Conservation (phyloP, 2,888 invertebrate genomes). For the Galerucella pusilla region DNA sequence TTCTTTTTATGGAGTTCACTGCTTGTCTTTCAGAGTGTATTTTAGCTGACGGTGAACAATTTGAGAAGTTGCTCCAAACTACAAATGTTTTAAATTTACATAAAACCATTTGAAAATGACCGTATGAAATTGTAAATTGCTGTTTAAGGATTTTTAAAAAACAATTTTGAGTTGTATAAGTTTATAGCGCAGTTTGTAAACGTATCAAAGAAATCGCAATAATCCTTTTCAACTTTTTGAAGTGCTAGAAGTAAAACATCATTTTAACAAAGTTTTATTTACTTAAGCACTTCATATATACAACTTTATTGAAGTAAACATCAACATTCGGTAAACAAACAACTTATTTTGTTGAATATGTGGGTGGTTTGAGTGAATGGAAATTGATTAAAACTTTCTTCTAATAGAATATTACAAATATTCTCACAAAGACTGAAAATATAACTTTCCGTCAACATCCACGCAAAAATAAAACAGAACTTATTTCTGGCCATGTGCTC, state of each 20-base stretch:
- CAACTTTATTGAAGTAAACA: not conserved
- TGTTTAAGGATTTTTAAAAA: not conserved
- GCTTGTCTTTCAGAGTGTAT: too few relatives aligned
- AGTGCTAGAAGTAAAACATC: too few relatives aligned
- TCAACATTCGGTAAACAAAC: not conserved
- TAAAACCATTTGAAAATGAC: too few relatives aligned
- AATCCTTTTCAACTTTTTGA: too few relatives aligned
- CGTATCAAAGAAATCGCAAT: not conserved
- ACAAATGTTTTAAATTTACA: too few relatives aligned
- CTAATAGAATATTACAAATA: too few relatives aligned
- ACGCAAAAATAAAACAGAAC: not conserved
- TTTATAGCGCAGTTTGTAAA: not conserved
- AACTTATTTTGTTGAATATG: not conserved
- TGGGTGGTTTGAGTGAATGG: too few relatives aligned
- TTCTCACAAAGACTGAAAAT: not conserved
- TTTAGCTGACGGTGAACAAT: too few relatives aligned
- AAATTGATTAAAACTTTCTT: too few relatives aligned
- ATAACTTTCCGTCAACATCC: not conserved
- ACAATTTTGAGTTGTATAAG: not conserved
- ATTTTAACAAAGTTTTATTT: not conserved
- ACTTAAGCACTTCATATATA: not conserved
- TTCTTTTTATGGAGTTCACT: too few relatives aligned
- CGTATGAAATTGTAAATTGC: too few relatives aligned
- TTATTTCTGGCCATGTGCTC: constrained; percentile 9
- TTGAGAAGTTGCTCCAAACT: too few relatives aligned